These are phyloP conservation scores for Eremophila alpestris DNA, from an alignment of 2,797 vertebrate species.

Conservation along the genomic window DNA sequence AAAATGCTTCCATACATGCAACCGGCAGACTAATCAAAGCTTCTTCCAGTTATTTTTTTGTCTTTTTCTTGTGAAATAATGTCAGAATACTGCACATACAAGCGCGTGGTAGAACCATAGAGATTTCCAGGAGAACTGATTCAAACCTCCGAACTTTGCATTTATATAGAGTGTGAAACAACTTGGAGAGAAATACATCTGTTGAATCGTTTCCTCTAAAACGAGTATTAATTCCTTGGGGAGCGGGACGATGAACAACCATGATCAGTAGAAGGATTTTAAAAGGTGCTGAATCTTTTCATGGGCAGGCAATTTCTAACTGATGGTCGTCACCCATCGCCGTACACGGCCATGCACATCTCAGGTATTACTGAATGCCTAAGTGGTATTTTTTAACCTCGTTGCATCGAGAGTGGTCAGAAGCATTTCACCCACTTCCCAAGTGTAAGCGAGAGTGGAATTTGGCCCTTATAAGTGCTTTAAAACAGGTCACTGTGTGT, in stretches of 20 bases:
- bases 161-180: neutral
- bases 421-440: neutral
- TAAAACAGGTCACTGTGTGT: neutral
- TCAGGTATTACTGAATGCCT: neutral
- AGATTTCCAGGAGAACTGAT: neutral
- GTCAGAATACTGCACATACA: neutral
- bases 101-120: neutral
- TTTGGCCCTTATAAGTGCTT: neutral
- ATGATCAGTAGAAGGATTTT: neutral
- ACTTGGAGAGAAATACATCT: neutral
- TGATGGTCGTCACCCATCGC: neutral
- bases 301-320: neutral
- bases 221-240: neutral
- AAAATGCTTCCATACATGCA: neutral
- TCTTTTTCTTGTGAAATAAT: neutral
- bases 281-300: neutral
- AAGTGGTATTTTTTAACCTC: neutral
- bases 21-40: neutral
- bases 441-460: slow-evolving; percentile 17
- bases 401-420: neutral
- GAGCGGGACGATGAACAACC: neutral
- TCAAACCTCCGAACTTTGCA: neutral
- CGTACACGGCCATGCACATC: neutral
- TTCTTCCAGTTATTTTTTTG: neutral
- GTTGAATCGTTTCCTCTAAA: neutral